Evolutionary conservation across 1,140 invertebrate genomes (phyloP), one percentile per base, ranked within the genome.

Genomic region (Cydia splendana): DNA sequence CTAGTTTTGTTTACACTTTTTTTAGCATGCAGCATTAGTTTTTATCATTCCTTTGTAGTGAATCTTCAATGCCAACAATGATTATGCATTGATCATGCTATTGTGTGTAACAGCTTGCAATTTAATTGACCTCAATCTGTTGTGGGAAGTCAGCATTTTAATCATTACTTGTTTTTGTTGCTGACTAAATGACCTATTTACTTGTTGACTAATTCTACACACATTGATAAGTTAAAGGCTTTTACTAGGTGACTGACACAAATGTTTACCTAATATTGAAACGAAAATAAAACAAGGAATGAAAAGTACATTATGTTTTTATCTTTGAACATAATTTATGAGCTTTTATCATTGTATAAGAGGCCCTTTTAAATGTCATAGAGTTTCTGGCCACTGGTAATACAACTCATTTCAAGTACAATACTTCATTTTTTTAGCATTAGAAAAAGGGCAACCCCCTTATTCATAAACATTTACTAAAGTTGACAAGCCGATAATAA

Each of bases 31-130:
- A 71, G 45, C 67, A 71, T 71, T 38, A 7, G 4, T 71, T 69
- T 12, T 71, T 71, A 71, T 45, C n/a, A 18, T 42, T 34, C 38
- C 67, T 71, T 71, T 71, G 67, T 62, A 57, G 53, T 67, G 67
- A 71, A 38, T 71, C 67, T 71, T 71, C 67, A 71, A 71, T 71
- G 67, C 4, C 38, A 71, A 4, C 38, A 62, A 42, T 18, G 13
- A 71, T 71, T 18, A 38, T 71, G 30, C 67, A 71, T 10, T 71
- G 67, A 42, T 71, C n/a, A 10, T 69, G 67, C 67, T 20, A 71
- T 71, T 71, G 67, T 71, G 38, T 71, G 45, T 38, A n/a, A 42
- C n/a, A 38, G 24, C 67, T 71, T 38, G 67, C 67, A 38, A 71
- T 42, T 42, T 42, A 62, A 18, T 71, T 71, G 67, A 38, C 38